Evolutionary conservation across 2,113 vertebrate genomes (phyloP), one percentile per base, ranked within the genome.

Genomic region (Ictidomys tridecemlineatus): DNA sequence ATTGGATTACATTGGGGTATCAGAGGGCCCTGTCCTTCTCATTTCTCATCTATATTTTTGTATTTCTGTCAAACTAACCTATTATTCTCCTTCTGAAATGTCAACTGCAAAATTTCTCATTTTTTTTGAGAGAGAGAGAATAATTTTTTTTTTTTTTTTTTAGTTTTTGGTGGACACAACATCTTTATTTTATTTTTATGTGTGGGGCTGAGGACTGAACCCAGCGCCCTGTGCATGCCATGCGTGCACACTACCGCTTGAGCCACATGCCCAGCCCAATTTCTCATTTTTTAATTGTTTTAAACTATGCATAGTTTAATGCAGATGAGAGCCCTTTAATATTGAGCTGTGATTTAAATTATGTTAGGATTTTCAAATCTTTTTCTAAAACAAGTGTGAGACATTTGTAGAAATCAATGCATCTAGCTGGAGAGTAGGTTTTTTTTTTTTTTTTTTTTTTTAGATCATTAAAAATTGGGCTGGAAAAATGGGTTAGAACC

Each of bases 1-100:
- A 16, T 69, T 51, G 65, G 8, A 32, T 74, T 74, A 20, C 39
- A 61, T 45, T 73, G 82, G 74, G 85, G 26, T 34, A 82, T 70
- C 58, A 76, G 67, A 93, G 61, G n/a, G 7, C 80, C 48, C 34
- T 42, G 24, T 32, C 32, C 20, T 58, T 58, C 20, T 70, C 11
- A 42, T 53, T 91, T 84, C 63, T 84, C 42, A 56, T 37, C 51
- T 37, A 14, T 72, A 14, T 39, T 39, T 45, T 37, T 34, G 1
- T 53, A 58, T 90, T 79, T 90, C 63, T 79, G 14, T 74, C 42
- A 32, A 65, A 48, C 39, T 69, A 92, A 63, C 73, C 18, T 89
- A 16, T 58, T 39, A 37, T n/a, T 32, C 20, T 37, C 30, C 28
- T 93, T 90, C 87, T 78, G 77, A 95, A 97, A 77, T 39, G n/a